phyloP scores from a whole-genome alignment of 2,113 vertebrate species.

The Trinectes maculatus region DNA sequence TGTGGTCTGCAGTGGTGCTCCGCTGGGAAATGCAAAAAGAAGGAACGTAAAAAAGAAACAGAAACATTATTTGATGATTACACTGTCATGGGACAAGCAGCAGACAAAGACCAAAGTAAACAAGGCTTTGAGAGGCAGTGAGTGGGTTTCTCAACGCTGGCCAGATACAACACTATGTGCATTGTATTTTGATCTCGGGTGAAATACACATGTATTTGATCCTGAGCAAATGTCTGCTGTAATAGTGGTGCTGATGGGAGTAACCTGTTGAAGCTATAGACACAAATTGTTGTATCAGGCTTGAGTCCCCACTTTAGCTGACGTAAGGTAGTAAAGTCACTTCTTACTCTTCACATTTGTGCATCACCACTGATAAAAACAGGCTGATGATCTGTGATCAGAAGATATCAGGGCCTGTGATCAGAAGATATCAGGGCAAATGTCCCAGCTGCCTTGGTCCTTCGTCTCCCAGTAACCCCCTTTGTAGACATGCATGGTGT shows the following conservation, averaged over 20 bases:
- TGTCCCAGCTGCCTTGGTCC: slow-evolving; percentile 87
- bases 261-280: slow-evolving; percentile 7
- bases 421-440: slow-evolving; percentile 92
- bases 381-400: slow-evolving; percentile 57
- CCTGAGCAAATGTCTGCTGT: slow-evolving; percentile 41
- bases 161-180: slow-evolving; percentile 13
- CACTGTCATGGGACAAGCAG: not conserved
- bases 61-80: not conserved
- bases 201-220: slow-evolving; percentile 31
- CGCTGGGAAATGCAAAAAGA: slow-evolving; percentile 10
- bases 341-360: slow-evolving; percentile 17
- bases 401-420: slow-evolving; percentile 83
- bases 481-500: slow-evolving; percentile 89
- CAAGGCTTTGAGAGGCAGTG: slow-evolving; percentile 42
- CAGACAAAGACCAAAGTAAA: slow-evolving; percentile 9
- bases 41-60: slow-evolving; percentile 5
- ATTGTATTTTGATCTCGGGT: not conserved
- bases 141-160: slow-evolving; percentile 20
- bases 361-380: not conserved
- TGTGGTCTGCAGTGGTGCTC: not conserved
- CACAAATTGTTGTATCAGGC: not conserved
- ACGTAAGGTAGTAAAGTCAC: not conserved
- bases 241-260: not conserved
- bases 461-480: slow-evolving; percentile 96
- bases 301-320: not conserved